Evolutionary conservation across 2,113 vertebrate genomes (phyloP).

Genomic region (Melanotaenia duboulayi): DNA sequence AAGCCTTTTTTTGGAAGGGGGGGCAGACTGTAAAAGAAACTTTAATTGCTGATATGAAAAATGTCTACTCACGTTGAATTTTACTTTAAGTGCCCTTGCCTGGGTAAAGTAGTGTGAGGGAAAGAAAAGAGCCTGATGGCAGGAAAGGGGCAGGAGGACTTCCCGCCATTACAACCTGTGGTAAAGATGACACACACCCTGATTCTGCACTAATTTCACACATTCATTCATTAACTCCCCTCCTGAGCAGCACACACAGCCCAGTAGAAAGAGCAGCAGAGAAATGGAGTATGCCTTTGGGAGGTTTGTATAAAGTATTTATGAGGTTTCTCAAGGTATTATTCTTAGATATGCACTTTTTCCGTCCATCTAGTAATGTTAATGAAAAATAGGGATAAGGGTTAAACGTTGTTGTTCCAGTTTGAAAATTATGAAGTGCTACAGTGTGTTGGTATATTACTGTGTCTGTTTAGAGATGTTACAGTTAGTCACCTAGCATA

Average conservation of each 20-base stretch:
- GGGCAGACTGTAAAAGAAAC: neutral
- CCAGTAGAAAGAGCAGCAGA: slow-evolving; percentile 35
- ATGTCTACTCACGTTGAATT: slow-evolving; percentile 5
- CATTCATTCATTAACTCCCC: slow-evolving; percentile 55
- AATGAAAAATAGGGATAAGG: no score
- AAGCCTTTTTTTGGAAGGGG: neutral
- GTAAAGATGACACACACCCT: slow-evolving; percentile 50
- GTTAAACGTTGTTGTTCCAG: no score
- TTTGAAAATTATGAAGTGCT: no score
- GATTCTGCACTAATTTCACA: slow-evolving; percentile 65
- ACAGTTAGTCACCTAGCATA: neutral
- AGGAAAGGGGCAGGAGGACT: slow-evolving; percentile 58
- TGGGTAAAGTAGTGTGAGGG: slow-evolving; percentile 1
- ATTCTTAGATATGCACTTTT: neutral
- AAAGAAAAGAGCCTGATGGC: slow-evolving; percentile 55
- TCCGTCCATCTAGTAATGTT: no score
- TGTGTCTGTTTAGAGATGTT: neutral
- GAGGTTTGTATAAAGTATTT: slow-evolving; percentile 3
- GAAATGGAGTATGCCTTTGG: slow-evolving; percentile 22
- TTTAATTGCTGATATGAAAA: slow-evolving; percentile 21
- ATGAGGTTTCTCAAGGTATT: slow-evolving; percentile 1
- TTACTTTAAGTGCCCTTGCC: slow-evolving; percentile 2
- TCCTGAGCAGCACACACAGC: slow-evolving; percentile 33
- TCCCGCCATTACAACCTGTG: slow-evolving; percentile 53
- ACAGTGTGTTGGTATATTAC: no score